These are phyloP conservation scores for Lepidurus apus DNA, from an alignment of 1,140 invertebrate species.

Conservation along the genomic window DNA sequence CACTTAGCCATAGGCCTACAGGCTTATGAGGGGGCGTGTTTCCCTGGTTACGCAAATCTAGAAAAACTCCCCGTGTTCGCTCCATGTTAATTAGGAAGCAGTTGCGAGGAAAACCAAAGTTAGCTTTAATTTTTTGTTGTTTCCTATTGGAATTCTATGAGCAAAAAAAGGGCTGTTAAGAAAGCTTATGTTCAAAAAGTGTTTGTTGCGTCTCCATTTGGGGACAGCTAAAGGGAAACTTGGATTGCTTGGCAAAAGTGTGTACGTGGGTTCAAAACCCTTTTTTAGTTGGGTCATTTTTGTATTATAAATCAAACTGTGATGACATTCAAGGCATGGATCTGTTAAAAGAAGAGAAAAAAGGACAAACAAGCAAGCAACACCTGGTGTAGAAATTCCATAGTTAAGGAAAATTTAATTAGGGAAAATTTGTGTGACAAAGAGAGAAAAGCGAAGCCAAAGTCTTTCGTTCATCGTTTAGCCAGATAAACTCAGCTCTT, in stretches of 20 bases:
- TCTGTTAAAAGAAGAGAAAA: not conserved
- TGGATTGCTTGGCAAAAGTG: not conserved
- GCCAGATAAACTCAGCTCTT: constrained; percentile 5
- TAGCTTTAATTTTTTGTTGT: constrained; percentile 11
- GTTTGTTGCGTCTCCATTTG: too few species aligned
- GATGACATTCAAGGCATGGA: not conserved
- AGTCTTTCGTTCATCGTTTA: constrained; percentile 17
- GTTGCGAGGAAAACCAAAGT: not conserved
- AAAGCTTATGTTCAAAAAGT: too few species aligned
- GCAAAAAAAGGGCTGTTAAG: not conserved
- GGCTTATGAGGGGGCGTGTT: not conserved
- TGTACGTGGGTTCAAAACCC: constrained; percentile 8
- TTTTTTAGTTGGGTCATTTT: not conserved
- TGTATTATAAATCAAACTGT: constrained; percentile 22
- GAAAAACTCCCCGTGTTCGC: not conserved
- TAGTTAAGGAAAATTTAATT: not conserved
- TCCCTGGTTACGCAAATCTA: not conserved
- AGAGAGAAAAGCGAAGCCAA: constrained; percentile 2
- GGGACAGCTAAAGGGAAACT: not conserved
- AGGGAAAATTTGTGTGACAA: not conserved
- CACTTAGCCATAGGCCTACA: too few species aligned
- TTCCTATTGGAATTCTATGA: not conserved
- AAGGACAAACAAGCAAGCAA: not conserved
- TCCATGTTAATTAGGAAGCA: not conserved
- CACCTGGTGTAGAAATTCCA: not conserved